Evolutionary conservation across 2,888 invertebrate species (phyloP).

Genomic region (Protonemura montana): DNA sequence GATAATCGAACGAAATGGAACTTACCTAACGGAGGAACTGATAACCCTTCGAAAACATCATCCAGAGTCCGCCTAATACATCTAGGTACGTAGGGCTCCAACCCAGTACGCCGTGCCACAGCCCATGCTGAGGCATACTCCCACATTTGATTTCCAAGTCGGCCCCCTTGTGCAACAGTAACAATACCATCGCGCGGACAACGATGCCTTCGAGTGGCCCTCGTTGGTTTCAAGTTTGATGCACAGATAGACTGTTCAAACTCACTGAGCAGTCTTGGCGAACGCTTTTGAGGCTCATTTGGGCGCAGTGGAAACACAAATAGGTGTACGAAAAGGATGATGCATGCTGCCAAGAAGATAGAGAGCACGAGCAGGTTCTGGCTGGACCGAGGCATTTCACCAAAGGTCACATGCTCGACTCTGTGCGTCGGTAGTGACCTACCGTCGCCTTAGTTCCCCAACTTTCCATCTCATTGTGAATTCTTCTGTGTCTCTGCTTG

Average conservation of each 20-base stretch:
- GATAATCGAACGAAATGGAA: too few relatives aligned
- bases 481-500: neutral
- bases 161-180: slow-evolving; percentile 60
- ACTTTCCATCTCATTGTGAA: neutral
- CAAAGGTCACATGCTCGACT: slow-evolving; percentile 67
- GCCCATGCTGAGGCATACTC: slow-evolving; percentile 64
- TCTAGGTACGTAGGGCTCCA: slow-evolving; percentile 61
- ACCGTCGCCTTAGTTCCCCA: slow-evolving; percentile 80
- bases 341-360: slow-evolving; percentile 65
- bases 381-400: slow-evolving; percentile 56
- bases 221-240: slow-evolving; percentile 58
- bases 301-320: slow-evolving; percentile 68
- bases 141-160: slow-evolving; percentile 63
- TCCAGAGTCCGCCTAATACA: slow-evolving; percentile 64
- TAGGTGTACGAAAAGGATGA: slow-evolving; percentile 67
- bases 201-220: slow-evolving; percentile 53
- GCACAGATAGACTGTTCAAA: slow-evolving; percentile 66
- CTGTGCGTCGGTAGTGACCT: slow-evolving; percentile 82
- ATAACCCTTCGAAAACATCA: slow-evolving; percentile 64
- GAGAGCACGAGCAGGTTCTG: slow-evolving; percentile 67
- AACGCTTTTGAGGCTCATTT: slow-evolving; percentile 57
- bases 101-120: slow-evolving; percentile 60
- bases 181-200: slow-evolving; percentile 62
- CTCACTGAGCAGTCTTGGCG: slow-evolving; percentile 59
- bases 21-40: slow-evolving; percentile 62